These are phyloP conservation scores for Cyanoderma ruficeps DNA, from an alignment of 2,113 vertebrate species.

Conservation along the genomic window DNA sequence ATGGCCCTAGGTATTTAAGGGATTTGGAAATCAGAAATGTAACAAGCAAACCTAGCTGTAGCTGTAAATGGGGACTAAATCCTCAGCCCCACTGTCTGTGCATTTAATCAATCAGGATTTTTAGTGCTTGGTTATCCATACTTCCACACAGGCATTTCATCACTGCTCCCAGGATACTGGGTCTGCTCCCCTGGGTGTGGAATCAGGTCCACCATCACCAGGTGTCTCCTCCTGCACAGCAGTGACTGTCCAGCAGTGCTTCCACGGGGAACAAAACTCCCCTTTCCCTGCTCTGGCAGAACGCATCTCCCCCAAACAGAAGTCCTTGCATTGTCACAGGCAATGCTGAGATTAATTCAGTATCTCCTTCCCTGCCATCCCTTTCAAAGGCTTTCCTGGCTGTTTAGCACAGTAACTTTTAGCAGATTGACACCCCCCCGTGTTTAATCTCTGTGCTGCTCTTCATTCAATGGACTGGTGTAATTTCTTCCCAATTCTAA, in stretches of 20 bases:
- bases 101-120: background rate
- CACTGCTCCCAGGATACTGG: background rate
- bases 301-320: background rate
- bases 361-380: background rate
- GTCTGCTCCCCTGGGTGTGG: background rate
- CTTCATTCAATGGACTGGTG: slow-evolving; percentile 17
- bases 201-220: background rate
- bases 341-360: slow-evolving; percentile 17
- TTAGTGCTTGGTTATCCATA: background rate
- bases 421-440: slow-evolving; percentile 18
- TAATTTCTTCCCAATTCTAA: slow-evolving; percentile 55
- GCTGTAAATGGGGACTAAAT: background rate
- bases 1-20: background rate
- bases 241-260: background rate
- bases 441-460: slow-evolving; percentile 56
- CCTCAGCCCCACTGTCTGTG: background rate
- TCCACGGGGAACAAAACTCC: background rate
- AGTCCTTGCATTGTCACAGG: background rate
- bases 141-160: background rate
- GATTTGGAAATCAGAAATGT: background rate
- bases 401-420: slow-evolving; percentile 18
- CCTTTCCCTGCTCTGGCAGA: background rate
- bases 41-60: background rate
- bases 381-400: slow-evolving; percentile 20
- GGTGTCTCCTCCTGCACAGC: background rate